A percentile compares a stretch with the other conserved stretches of the same genome.
Evolutionary conservation across 2,113 vertebrate genomes (phyloP).

Genomic region (Aldabrachelys gigantea): DNA sequence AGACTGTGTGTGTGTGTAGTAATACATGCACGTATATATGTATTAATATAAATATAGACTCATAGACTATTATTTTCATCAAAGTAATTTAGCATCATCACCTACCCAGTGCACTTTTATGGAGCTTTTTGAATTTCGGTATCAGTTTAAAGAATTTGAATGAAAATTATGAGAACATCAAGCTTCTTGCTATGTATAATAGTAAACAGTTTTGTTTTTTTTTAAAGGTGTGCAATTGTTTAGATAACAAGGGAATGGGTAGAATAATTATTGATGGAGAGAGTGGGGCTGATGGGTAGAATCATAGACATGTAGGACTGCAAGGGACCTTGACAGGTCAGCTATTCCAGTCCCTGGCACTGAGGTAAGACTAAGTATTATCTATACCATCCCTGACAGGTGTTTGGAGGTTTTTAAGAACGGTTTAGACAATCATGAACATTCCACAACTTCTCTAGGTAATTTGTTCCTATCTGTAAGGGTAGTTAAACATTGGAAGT

Average conservation of each 20-base stretch:
- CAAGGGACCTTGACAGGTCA: neutral
- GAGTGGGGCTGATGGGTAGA: neutral
- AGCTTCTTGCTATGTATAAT: neutral
- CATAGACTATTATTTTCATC: neutral
- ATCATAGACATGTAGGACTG: neutral
- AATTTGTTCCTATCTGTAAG: neutral
- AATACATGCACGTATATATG: neutral
- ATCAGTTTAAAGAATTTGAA: neutral
- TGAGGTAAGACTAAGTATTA: neutral
- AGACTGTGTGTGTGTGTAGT: neutral
- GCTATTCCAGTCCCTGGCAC: neutral
- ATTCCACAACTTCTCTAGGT: neutral
- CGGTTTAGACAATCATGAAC: neutral
- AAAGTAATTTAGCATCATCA: neutral
- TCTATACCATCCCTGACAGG: neutral
- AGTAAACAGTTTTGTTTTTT: neutral
- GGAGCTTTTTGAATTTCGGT: neutral
- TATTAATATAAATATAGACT: neutral
- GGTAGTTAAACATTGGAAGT: neutral
- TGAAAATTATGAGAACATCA: neutral
- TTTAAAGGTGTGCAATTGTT: neutral
- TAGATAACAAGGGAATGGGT: neutral
- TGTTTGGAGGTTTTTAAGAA: neutral
- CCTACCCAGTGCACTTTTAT: neutral
- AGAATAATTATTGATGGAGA: neutral